These are phyloP conservation scores for Hydroisotoma schaefferi DNA, from an alignment of 2,888 invertebrate genomes.

Conservation along the genomic window DNA sequence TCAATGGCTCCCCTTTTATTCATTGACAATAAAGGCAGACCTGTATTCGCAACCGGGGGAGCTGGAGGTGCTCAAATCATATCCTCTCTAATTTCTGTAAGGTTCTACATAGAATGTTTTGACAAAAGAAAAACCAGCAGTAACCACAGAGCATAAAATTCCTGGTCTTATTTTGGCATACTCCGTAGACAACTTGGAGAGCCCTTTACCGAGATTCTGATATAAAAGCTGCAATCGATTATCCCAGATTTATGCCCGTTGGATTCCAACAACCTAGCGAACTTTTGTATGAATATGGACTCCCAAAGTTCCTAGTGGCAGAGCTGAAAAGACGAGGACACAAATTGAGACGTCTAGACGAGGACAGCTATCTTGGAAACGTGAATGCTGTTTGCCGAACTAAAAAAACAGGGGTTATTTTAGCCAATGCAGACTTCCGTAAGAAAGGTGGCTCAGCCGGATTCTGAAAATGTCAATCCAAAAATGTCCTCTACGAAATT, in stretches of 20 bases:
- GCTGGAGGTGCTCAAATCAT: slow-evolving; percentile 58
- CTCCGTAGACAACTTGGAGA: slow-evolving; percentile 46
- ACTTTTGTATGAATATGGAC: slow-evolving; percentile 46
- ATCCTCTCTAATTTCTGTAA: slow-evolving; percentile 52
- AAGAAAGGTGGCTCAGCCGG: slow-evolving; percentile 44
- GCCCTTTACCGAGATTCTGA: slow-evolving; percentile 47
- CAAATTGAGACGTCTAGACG: slow-evolving; percentile 26
- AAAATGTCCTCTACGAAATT: neutral
- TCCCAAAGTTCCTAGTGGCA: slow-evolving; percentile 36
- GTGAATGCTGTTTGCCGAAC: slow-evolving; percentile 45
- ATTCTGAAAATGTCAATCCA: slow-evolving; percentile 28
- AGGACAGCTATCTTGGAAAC: slow-evolving; percentile 34
- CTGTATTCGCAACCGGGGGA: slow-evolving; percentile 55
- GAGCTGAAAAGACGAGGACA: slow-evolving; percentile 46
- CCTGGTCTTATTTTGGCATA: neutral
- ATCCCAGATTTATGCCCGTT: slow-evolving; percentile 37
- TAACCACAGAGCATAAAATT: too few relatives aligned
- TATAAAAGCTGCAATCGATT: slow-evolving; percentile 46
- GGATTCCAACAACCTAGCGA: slow-evolving; percentile 31
- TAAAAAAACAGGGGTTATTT: slow-evolving; percentile 25
- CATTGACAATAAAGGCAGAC: slow-evolving; percentile 52
- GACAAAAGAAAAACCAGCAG: too few relatives aligned
- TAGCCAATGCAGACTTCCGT: slow-evolving; percentile 47
- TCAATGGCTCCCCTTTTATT: slow-evolving; percentile 59
- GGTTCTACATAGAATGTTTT: neutral